Evolutionary conservation across 2,888 invertebrate genomes (phyloP).

Genomic region (Chrysomela aeneicollis): DNA sequence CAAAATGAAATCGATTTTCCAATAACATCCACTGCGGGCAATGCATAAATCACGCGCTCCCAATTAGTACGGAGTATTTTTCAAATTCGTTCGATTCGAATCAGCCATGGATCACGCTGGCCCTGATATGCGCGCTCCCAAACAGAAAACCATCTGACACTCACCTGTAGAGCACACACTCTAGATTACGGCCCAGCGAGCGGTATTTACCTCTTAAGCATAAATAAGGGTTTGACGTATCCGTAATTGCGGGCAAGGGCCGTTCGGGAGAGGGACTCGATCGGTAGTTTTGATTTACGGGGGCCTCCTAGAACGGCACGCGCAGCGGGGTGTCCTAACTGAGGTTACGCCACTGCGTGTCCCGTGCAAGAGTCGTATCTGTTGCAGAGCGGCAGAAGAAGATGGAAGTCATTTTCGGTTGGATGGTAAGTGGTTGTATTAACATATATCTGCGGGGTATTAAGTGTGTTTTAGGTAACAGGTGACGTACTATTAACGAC

Average conservation of each 20-base stretch:
- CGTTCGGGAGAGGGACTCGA: constrained; percentile 40
- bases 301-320: constrained; percentile 54
- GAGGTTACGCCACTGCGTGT: constrained; percentile 48
- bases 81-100: constrained; percentile 39
- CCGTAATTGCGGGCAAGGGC: constrained; percentile 58
- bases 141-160: constrained; percentile 39
- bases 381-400: too few relatives aligned
- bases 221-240: constrained; percentile 61
- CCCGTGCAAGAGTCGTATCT: background rate
- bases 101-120: constrained; percentile 28
- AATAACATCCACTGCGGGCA: constrained; percentile 38
- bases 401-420: too few relatives aligned
- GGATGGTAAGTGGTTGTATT: too few relatives aligned
- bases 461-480: too few relatives aligned
- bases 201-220: constrained; percentile 49
- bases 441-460: too few relatives aligned
- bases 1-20: constrained; percentile 21
- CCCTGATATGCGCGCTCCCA: constrained; percentile 19
- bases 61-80: constrained; percentile 48
- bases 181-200: constrained; percentile 43
- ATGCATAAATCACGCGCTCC: constrained; percentile 38
- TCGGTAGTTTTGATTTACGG: constrained; percentile 61
- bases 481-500: too few relatives aligned
- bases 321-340: constrained; percentile 52
- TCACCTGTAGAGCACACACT: constrained; percentile 44